Base-by-base conservation (phyloP, 30 jellyfish, hydroid and myxozoan genomes). In the Phacellophora camtschatica region DNA sequence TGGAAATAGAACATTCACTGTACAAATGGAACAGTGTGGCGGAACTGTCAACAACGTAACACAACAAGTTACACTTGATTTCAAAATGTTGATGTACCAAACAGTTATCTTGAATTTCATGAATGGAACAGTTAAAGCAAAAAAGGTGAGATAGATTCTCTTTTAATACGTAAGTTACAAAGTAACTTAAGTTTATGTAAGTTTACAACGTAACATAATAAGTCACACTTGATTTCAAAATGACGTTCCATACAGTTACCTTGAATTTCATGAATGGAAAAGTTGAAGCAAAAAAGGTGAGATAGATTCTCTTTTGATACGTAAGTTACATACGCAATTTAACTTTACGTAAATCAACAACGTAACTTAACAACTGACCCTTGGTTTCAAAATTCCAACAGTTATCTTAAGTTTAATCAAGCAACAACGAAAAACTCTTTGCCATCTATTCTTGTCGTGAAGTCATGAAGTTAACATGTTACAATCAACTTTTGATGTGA, bases 1-100 rank as follows among this genome's bases (percentile, higher is more conserved):
- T 39, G 96, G 96, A 4, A 19, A 30, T 9, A 54, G 34, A 41
- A 86, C 36, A 18, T 86, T 86, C 62, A 59, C 53, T 5, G 66
- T 86, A 2, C 18, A 27, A 31, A 89, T 90, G 53, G 46, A 18
- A 25, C 54, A 74, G 1, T 86, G 96, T 58, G 49, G 48, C 31
- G 33, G 42, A n/a, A 75, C 18, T 23, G 19, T 18, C 12, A 81
- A 86, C 55, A 51, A 18, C 2, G 35, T 20, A 0, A 46, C 28
- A 23, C n/a, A n/a, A n/a, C n/a, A n/a, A n/a, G 20, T 46, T 13
- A 46, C 0, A 46, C 11, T 46, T 23, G 27, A 46, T 12, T 46
- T 46, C 61, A 46, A 46, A 46, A 46, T 16, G 2, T n/a, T n/a
- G n/a, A 2, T 28, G n/a, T 46, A 46, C 9, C 61, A 46, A 46